Evolutionary conservation across 2,113 vertebrate species (phyloP), one percentile per base, ranked within the genome.

Genomic region (Carassius auratus): DNA sequence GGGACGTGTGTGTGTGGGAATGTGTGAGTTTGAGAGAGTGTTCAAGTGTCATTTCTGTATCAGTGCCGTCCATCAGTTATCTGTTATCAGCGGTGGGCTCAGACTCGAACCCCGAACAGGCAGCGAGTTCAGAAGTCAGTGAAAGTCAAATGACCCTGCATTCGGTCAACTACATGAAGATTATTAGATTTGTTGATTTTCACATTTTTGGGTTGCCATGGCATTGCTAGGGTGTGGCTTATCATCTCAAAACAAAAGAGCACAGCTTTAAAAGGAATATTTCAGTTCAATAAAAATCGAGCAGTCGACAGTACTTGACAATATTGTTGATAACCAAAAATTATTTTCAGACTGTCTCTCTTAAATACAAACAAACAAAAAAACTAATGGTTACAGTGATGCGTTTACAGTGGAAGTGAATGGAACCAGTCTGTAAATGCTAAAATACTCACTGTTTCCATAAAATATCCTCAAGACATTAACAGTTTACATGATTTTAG

Each of bases 1-100:
- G 71, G 83, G 23, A 61, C 9, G 45, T 12, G 10, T 48, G 42
- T 45, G 45, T 64, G 81, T 84, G 62, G 59, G 45, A 17, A 66
- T 38, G 50, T 42, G 50, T 83, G 80, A 50, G n/a, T 19, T 33
- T 9, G 77, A 17, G 17, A 64, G 55, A 50, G 23, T 23, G 74
- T 73, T 50, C 30, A 64, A 78, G 69, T 81, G 76, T 84, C 79
- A 85, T 87, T 85, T 85, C 75, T 52, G 79, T 68, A 87, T 84
- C 76, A 87, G 59, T 77, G 83, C 84, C 68, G 36, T 13, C 83
- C 85, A 81, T 85, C 84, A 80, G 84, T 85, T 85, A 85, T 85
- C 76, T 61, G 76, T 80, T 85, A 85, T 80, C 84, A 71, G 84
- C n/a, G 36, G 76, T 73, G 66, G 50, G 50, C 84, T 64, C 33